Percentiles rank a stretch among this genome's conserved stretches.
These are phyloP conservation scores for Macquaria ambigua DNA, from an alignment of 2,113 vertebrate species.

Conservation along the genomic window DNA sequence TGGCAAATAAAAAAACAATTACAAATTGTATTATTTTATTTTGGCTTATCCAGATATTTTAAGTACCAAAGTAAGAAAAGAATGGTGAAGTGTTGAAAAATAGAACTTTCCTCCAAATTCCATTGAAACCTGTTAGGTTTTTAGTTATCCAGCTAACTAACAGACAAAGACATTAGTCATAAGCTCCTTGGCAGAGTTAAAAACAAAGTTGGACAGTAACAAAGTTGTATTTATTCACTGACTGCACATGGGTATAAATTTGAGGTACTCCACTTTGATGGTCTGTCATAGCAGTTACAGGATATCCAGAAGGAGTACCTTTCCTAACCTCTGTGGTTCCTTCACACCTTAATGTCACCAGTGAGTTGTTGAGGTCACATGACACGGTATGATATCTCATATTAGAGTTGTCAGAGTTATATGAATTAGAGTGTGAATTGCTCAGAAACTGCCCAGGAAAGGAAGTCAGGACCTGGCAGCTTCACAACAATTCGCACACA, in stretches of 20 bases:
- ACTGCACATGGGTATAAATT: neutral
- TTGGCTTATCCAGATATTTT: no score
- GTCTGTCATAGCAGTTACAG: no score
- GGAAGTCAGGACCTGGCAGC: neutral
- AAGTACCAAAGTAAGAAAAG: no score
- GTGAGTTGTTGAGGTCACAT: neutral
- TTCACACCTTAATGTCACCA: constrained; percentile 7
- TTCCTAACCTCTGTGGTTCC: neutral
- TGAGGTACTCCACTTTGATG: no score
- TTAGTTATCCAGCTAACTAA: neutral
- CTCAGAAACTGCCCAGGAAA: constrained; percentile 2
- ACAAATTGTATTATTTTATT: no score
- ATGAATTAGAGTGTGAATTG: constrained; percentile 12
- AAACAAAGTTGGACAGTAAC: neutral
- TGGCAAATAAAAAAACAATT: neutral
- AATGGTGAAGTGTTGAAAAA: no score
- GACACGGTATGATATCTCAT: neutral
- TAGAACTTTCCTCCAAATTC: no score
- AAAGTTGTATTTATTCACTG: neutral
- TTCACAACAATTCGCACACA: constrained; percentile 27
- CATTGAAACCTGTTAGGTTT: no score
- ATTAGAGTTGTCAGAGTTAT: neutral
- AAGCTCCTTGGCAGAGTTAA: neutral
- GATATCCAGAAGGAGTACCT: neutral
- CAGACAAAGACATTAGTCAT: neutral